These are phyloP conservation scores for Distichodus sexfasciatus DNA, from an alignment of 2,797 vertebrate genomes.

Conservation along the genomic window DNA sequence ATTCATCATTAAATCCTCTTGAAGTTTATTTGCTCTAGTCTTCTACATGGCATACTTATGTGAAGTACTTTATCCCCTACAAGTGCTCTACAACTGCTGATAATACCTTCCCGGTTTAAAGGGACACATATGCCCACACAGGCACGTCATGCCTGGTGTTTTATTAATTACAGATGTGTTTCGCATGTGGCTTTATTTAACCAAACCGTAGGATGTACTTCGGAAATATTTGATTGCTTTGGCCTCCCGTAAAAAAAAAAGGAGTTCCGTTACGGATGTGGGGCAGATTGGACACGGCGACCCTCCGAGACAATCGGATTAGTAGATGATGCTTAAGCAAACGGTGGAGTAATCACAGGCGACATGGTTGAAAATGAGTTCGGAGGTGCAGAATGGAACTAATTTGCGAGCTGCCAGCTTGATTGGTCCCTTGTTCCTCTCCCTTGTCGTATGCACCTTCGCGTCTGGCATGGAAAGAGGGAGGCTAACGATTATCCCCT, in stretches of 20 bases:
- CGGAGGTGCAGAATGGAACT: constrained; percentile 11
- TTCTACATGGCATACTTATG: no score
- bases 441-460: background rate
- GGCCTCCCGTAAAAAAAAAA: constrained; percentile 25
- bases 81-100: background rate
- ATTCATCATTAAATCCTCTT: no score
- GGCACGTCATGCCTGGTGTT: constrained; percentile 9
- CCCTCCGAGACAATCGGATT: constrained; percentile 37
- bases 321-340: background rate
- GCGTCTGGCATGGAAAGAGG: constrained; percentile 1
- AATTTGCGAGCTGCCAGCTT: constrained; percentile 15
- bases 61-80: constrained; percentile 1
- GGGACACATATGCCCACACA: constrained; percentile 9
- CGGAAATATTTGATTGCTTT: constrained; percentile 35
- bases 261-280: constrained; percentile 2
- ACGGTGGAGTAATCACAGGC: constrained; percentile 18
- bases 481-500: no score
- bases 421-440: constrained; percentile 9
- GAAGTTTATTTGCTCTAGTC: no score
- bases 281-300: constrained; percentile 19
- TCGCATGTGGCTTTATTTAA: constrained; percentile 31
- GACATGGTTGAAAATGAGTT: constrained; percentile 29
- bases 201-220: constrained; percentile 27
- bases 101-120: background rate
- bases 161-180: constrained; percentile 24